A percentile compares a stretch with the other conserved stretches of the same genome.
Conservation (phyloP, 2,888 invertebrate species). For the Sisyra terminalis region DNA sequence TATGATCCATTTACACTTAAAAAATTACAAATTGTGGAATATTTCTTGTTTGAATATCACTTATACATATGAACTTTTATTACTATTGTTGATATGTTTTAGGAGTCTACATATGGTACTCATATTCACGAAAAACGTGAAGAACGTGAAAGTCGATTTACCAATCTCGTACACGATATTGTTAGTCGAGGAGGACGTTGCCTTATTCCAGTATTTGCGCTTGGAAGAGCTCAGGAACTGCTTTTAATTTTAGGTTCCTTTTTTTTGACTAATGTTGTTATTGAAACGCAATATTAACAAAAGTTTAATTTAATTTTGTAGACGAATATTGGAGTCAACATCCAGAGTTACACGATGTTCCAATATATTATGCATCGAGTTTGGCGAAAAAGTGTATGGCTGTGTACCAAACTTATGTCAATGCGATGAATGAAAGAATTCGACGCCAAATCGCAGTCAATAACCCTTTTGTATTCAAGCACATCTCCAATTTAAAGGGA, state of each 20-base stretch:
- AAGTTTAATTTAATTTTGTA: slow-evolving; percentile 18
- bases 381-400: slow-evolving; percentile 99
- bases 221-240: slow-evolving; percentile 93
- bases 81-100: no score
- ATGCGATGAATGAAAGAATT: slow-evolving; percentile 98
- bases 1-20: no score
- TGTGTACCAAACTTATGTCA: slow-evolving; percentile 98
- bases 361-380: slow-evolving; percentile 98
- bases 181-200: slow-evolving; percentile 95
- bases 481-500: slow-evolving; percentile 91
- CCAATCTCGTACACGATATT: slow-evolving; percentile 85
- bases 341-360: slow-evolving; percentile 94
- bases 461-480: slow-evolving; percentile 97
- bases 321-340: slow-evolving; percentile 98
- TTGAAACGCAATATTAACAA: slow-evolving; percentile 1
- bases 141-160: slow-evolving; percentile 89
- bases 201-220: slow-evolving; percentile 95
- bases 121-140: slow-evolving; percentile 98
- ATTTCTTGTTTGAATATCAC: no score
- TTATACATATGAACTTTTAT: no score
- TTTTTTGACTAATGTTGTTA: not conserved
- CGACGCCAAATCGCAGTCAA: slow-evolving; percentile 90
- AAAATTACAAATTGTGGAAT: no score
- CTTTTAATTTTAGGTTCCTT: slow-evolving; percentile 62
- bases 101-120: slow-evolving; percentile 98